A percentile compares a stretch with the other conserved stretches of the same genome.
Conservation (phyloP, 2,797 vertebrate species). For the Carduelis carduelis region DNA sequence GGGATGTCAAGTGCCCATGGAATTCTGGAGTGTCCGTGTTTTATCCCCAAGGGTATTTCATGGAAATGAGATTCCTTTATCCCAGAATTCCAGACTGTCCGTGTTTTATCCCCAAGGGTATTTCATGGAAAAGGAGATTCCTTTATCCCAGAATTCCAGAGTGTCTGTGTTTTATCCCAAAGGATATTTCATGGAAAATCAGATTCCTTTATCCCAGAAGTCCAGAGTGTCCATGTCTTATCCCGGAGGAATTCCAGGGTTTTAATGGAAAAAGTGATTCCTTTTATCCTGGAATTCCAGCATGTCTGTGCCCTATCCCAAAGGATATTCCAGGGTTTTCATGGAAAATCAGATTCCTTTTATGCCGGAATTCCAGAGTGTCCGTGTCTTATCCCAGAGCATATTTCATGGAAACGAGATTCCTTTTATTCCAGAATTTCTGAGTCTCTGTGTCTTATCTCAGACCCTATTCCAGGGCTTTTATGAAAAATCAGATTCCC, state of each 20-base stretch:
- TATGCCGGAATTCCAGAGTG: background rate
- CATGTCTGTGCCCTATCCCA: background rate
- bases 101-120: fast-evolving
- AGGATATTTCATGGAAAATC: background rate
- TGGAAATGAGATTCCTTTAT: background rate
- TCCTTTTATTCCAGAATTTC: too few relatives aligned
- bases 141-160: background rate
- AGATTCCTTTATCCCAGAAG: background rate
- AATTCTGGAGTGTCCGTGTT: background rate
- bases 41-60: background rate
- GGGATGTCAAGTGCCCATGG: fast-evolving
- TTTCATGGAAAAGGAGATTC: background rate
- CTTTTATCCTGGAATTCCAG: background rate
- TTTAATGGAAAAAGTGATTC: background rate
- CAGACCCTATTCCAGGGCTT: too few relatives aligned
- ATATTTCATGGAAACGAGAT: too few relatives aligned
- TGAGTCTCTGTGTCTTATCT: too few relatives aligned
- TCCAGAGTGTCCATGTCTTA: background rate
- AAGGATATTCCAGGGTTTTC: background rate
- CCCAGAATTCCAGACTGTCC: background rate
- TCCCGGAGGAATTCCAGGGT: background rate
- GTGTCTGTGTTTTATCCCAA: fast-evolving
- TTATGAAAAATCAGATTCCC: background rate
- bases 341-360: background rate
- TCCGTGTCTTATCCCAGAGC: too few relatives aligned